Conservation (phyloP, 2,797 vertebrate genomes). For the Tapirus indicus region DNA sequence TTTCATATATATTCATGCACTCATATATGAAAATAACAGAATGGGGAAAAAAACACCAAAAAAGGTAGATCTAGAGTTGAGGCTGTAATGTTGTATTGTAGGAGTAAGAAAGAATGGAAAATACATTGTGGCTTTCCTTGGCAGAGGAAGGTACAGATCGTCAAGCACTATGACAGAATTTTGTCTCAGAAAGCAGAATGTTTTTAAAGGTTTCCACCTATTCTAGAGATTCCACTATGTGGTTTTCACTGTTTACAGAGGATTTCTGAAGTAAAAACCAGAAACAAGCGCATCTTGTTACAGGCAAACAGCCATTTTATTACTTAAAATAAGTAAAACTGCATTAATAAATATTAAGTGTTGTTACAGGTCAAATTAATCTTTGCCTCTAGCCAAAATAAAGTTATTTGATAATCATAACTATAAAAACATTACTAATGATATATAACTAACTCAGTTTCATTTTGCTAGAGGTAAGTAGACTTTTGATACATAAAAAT, state of each 20-base stretch:
- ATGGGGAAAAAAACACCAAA: slow-evolving; percentile 45
- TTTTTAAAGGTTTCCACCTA: slow-evolving; percentile 80
- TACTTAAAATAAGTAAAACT: slow-evolving; percentile 69
- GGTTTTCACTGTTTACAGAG: slow-evolving; percentile 69
- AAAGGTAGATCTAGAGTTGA: slow-evolving; percentile 31
- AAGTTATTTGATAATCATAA: slow-evolving; percentile 82
- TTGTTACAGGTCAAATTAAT: slow-evolving; percentile 70
- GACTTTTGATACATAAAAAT: slow-evolving; percentile 76
- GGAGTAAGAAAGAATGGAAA: slow-evolving; percentile 79
- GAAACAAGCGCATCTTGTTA: slow-evolving; percentile 72
- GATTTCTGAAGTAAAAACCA: slow-evolving; percentile 71
- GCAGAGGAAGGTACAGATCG: slow-evolving; percentile 47
- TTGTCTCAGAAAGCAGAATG: slow-evolving; percentile 72
- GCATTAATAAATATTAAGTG: slow-evolving; percentile 24
- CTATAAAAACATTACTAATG: slow-evolving; percentile 78
- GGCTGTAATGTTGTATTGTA: slow-evolving; percentile 68
- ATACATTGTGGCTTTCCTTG: background rate
- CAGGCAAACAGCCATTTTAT: slow-evolving; percentile 65
- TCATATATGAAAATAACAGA: slow-evolving; percentile 41
- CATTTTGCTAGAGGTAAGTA: slow-evolving; percentile 71
- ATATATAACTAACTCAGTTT: slow-evolving; percentile 67
- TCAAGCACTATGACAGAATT: slow-evolving; percentile 74
- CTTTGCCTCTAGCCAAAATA: slow-evolving; percentile 71
- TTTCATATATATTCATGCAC: slow-evolving; percentile 10
- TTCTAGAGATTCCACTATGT: slow-evolving; percentile 70